Base-by-base conservation (phyloP, 1,140 invertebrate genomes). In the Ericerus pela region DNA sequence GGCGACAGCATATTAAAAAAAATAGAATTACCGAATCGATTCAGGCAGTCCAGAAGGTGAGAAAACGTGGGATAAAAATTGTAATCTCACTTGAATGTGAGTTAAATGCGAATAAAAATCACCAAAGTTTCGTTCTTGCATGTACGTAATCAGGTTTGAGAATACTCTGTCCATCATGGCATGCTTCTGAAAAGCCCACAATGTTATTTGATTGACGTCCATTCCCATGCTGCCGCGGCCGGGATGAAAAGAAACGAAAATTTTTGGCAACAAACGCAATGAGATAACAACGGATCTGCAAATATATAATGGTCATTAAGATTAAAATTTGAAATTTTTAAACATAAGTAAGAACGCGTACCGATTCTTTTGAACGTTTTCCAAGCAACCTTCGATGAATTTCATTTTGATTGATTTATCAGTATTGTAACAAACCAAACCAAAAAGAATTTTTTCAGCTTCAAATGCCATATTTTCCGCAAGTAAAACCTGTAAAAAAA, bases 151-250 rank as follows among this genome's bases (percentile, higher is more conserved):
- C 38, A 80, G 64, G 65, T 94, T 89, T 63, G 84, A 84, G 61
- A 96, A 92, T 70, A 95, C 95, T 68, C 89, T 79, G 12, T 81
- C 78, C 84, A 94, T 88, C 89, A 95, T 91, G 51, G 82, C 77
- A 63, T 88, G 80, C 61, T 92, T 84, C 33, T 81, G 78, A 64
- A 95, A 89, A 2, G 89, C 88, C 88, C 88, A 94, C 63, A 85
- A 78, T 0, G 85, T 86, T 58, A 88, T 73, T 69, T 85, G 74
- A 67, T 85, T 82, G 62, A 84, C 85, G 65, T 87, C 84, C 70
- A 84, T 77, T 11, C 53, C 56, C 27, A 53, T 54, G 14, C 82
- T 83, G 11, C 83, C 84, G 0, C 88, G 76, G 60, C 88, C 80
- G 63, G 89, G 87, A 71, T 91, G 86, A 69, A 94, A 95, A 38